phyloP scores from a whole-genome alignment of 2,888 invertebrate species.

The Papilio demoleus region DNA sequence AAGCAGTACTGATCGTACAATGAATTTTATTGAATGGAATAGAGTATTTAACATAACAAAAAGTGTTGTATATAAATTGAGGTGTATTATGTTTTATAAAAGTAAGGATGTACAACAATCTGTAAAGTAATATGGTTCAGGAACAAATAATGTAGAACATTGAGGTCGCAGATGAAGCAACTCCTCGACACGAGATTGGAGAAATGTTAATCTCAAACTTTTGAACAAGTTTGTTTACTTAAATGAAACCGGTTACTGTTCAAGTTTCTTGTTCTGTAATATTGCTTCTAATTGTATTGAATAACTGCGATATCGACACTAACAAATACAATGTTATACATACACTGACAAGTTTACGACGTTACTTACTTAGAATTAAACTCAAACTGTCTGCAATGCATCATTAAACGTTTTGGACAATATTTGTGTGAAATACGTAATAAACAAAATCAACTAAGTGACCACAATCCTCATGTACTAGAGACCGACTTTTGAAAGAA shows the following conservation, averaged over 20 bases:
- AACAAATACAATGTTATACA: not conserved
- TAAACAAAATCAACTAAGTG: too few relatives aligned
- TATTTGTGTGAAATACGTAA: too few relatives aligned
- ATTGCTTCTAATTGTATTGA: not conserved
- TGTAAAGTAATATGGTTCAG: not conserved
- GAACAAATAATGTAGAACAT: not conserved
- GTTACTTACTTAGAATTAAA: too few relatives aligned
- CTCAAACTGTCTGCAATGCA: too few relatives aligned
- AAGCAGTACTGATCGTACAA: not conserved
- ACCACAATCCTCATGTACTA: too few relatives aligned
- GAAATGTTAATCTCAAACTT: conserved; percentile 15
- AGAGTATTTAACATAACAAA: too few relatives aligned
- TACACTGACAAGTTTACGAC: not conserved
- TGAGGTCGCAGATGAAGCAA: conserved; percentile 13
- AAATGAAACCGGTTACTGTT: conserved; percentile 16
- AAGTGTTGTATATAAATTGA: too few relatives aligned
- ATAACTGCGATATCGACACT: not conserved
- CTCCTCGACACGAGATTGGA: conserved; percentile 10
- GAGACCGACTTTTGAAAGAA: too few relatives aligned
- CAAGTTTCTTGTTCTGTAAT: conserved; percentile 2
- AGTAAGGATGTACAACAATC: not conserved
- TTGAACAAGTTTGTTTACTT: conserved; percentile 3
- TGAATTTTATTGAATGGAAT: too few relatives aligned
- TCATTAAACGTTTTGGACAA: too few relatives aligned
- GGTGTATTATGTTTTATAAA: not conserved